These are phyloP conservation scores for Steinernema feltiae DNA, from an alignment of 1,140 invertebrate genomes.

Conservation along the genomic window DNA sequence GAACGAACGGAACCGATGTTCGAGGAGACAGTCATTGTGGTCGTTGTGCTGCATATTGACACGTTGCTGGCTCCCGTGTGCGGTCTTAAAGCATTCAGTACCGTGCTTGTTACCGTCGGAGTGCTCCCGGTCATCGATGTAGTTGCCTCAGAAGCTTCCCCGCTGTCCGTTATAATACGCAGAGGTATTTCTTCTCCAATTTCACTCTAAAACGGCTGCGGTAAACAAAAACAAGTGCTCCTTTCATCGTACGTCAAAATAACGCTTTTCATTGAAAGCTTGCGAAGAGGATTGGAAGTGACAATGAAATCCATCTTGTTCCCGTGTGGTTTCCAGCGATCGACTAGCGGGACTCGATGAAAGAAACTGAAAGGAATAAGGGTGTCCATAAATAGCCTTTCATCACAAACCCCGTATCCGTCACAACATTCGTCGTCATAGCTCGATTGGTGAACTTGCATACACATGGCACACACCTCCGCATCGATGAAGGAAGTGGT, in stretches of 20 bases:
- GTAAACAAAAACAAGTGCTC: neutral
- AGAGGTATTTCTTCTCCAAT: neutral
- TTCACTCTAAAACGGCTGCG: neutral
- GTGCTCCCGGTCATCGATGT: neutral
- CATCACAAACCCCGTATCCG: neutral
- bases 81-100: neutral
- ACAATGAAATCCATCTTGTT: neutral
- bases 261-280: neutral
- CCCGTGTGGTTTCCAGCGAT: neutral
- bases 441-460: constrained; percentile 1
- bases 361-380: neutral
- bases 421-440: neutral
- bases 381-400: neutral
- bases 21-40: neutral
- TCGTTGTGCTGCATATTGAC: neutral
- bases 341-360: neutral
- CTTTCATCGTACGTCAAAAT: neutral
- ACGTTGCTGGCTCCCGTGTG: neutral
- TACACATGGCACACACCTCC: neutral
- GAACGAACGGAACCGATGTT: neutral
- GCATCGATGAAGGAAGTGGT: neutral
- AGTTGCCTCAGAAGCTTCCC: neutral
- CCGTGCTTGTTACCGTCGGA: neutral
- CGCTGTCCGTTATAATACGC: neutral
- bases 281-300: neutral